Percentiles rank a stretch among this genome's conserved stretches.
phyloP scores from a whole-genome alignment of 2,113 vertebrate species.

The Epinephelus fuscoguttatus region DNA sequence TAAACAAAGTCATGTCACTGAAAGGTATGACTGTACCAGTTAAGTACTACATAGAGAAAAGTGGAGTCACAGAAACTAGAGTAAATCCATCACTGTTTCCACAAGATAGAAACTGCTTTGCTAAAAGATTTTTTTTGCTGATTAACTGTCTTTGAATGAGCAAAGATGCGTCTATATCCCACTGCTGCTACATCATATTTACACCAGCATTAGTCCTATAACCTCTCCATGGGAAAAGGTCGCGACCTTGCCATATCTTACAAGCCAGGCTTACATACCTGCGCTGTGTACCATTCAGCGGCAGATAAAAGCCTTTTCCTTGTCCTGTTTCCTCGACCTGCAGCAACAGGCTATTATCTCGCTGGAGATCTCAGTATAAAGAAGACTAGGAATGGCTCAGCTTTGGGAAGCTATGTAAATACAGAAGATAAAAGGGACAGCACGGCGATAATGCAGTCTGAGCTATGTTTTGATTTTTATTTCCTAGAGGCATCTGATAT shows the following conservation, averaged over 20 bases:
- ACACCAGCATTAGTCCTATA: neutral
- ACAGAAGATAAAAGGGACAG: neutral
- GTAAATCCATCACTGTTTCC: neutral
- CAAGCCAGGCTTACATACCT: constrained; percentile 45
- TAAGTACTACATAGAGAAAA: neutral
- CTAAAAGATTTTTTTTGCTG: neutral
- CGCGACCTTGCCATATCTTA: constrained; percentile 36
- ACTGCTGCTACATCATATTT: neutral
- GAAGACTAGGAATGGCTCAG: constrained; percentile 3
- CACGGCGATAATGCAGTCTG: too few species aligned
- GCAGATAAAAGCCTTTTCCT: constrained; percentile 52
- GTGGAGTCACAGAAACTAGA: neutral
- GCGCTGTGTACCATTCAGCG: constrained; percentile 23
- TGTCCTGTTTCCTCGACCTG: constrained; percentile 38
- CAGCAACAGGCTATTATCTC: constrained; percentile 56
- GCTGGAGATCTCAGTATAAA: constrained; percentile 26
- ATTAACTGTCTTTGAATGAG: neutral
- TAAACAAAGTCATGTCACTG: too few species aligned
- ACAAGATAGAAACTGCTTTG: neutral
- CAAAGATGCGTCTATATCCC: neutral
- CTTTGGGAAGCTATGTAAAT: constrained; percentile 25
- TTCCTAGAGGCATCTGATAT: neutral
- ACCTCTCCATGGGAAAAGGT: constrained; percentile 4
- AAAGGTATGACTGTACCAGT: too few species aligned
- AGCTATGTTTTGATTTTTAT: neutral